These are phyloP conservation scores for Cirrhinus molitorella DNA, from an alignment of 2,797 vertebrate genomes.

Conservation along the genomic window DNA sequence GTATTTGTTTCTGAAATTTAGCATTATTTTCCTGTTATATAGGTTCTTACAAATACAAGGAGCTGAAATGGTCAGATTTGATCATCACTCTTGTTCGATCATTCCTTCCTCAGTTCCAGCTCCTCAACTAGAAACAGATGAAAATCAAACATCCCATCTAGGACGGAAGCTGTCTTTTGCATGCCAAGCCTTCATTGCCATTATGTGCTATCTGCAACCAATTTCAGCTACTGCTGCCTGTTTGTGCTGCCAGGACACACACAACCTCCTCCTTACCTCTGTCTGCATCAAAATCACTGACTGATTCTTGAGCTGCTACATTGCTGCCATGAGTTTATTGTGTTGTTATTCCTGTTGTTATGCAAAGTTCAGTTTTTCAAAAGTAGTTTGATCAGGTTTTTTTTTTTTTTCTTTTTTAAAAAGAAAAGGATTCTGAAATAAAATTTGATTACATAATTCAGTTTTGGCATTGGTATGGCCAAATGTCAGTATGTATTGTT, in stretches of 20 bases:
- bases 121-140: constrained; percentile 82
- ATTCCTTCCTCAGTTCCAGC: not conserved
- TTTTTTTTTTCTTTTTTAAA: not conserved
- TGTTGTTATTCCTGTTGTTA: constrained; percentile 57
- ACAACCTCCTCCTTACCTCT: constrained; percentile 61
- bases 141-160: constrained; percentile 86
- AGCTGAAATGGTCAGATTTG: constrained; percentile 53
- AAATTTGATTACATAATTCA: not conserved
- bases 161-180: constrained; percentile 81
- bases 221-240: constrained; percentile 78
- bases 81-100: constrained; percentile 26
- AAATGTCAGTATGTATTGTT: not conserved
- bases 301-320: constrained; percentile 66
- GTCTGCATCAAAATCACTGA: constrained; percentile 75
- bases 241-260: constrained; percentile 51
- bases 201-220: constrained; percentile 81
- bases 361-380: constrained; percentile 3
- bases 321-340: constrained; percentile 71
- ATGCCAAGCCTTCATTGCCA: constrained; percentile 80
- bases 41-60: constrained; percentile 22
- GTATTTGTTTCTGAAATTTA: not conserved
- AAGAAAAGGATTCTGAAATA: not conserved
- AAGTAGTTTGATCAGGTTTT: not conserved
- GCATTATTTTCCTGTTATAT: not conserved
- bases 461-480: not conserved